Base-by-base conservation (phyloP, 1,140 invertebrate species). In the Macrotrachela quadricornifera region DNA sequence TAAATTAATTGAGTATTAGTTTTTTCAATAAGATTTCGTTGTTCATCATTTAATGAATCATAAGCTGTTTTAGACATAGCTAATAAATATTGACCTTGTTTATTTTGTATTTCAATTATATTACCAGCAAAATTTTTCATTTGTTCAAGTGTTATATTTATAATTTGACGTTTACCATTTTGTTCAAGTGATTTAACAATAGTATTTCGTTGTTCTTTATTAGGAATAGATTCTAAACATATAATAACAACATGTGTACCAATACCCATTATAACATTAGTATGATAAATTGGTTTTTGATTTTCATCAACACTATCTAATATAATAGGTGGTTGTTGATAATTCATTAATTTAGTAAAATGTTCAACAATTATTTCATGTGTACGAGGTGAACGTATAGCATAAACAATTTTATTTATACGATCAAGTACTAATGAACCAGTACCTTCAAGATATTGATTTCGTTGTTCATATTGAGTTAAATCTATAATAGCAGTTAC, bases 211-310 rank as follows among this genome's bases (percentile, higher is more conserved):
- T 61, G 49, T 6, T 41, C 12, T 1, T 38, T 21, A 30, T 58
- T 50, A 3, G n/a, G 16, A 51, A 62, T 57, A 0, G 58, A 45
- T 16, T 62, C 57, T 1, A 57, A 18, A 46, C 61, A 62, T 41
- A 61, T 46, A 9, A 62, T 46, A 13, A 43, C 57, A 47, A 46
- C 59, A 12, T 55, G 21, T 11, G 57, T 57, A 1, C 51, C 59
- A 36, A 62, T 21, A 38, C 43, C 43, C 59, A 62, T 60, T 57
- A 62, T 58, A 6, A 62, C 59, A 50, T 62, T 62, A 11, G 61
- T 62, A 42, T 62, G 61, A 44, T 62, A 62, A 47, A 61, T 59
- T 1, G 54, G 46, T 41, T 49, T 39, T 12, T 55, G 55, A 15
- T 30, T 30, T 4, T 30, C 3, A 30, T 30, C 21, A 8, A 30